Evolutionary conservation across 2,888 invertebrate genomes (phyloP), one percentile per base, ranked within the genome.

Genomic region (Platycheirus rosarum): DNA sequence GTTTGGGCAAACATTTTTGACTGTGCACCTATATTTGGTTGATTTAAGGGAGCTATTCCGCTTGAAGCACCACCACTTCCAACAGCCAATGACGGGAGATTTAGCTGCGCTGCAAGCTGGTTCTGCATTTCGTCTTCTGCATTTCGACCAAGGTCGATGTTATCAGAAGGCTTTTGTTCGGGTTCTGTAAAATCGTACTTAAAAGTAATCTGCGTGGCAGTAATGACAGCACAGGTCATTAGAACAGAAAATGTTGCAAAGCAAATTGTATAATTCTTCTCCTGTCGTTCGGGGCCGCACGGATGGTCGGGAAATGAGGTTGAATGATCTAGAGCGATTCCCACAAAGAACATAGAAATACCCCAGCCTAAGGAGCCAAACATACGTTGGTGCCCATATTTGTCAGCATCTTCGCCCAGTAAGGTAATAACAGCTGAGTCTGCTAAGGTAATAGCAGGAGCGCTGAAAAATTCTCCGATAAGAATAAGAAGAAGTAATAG

Each of bases 321-420:
- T 71, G 98, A 98, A 90, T 98, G 97, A 91, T 99, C 99, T 78
- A 99, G 92, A 1, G 97, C 97, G 86, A 98, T 97, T 79, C 90
- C 90, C 76, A 99, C 98, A 89, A 99, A 95, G 91, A 99, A 99
- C 99, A 99, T 99, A 49, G 99, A 96, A 86, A 99, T 92, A 26
- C 98, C 99, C 99, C 99, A 99, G 48, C 99, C 99, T 70, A 98
- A 92, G 14, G 98, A 98, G 1, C 98, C 98, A 89, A 98, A 99
- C 97, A 99, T 98, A 86, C 99, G 94, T 91, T 99, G 99, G 87
- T 97, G 96, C 0, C 98, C 98, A 89, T 99, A 97, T 92, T 94
- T 93, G 87, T 96, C 96, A 0, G 95, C 95, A 88, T 96, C 97
- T 88, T 97, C 97, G 0, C 97, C 97, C 0, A 98, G 93, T 85